phyloP scores from a whole-genome alignment of 2,113 vertebrate genomes.

The Thermophis baileyi region DNA sequence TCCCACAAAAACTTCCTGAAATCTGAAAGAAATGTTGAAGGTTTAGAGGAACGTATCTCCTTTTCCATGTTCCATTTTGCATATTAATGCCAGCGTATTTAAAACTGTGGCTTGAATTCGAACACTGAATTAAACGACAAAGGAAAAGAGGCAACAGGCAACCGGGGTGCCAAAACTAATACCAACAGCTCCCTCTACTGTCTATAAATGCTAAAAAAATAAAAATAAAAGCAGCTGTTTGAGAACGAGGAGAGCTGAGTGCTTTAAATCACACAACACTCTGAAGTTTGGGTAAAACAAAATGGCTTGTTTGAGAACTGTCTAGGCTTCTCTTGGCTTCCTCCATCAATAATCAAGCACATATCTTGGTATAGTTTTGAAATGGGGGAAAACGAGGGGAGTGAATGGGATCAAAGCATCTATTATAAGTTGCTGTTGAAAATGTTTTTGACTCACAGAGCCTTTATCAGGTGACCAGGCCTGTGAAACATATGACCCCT shows the following conservation, averaged over 20 bases:
- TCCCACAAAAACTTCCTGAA: conserved; percentile 54
- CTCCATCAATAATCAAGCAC: not conserved
- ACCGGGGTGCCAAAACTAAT: conserved; percentile 48
- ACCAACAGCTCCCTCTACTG: conserved; percentile 74
- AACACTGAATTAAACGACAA: conserved; percentile 44
- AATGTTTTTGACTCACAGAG: not conserved
- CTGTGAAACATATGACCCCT: not conserved
- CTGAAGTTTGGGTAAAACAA: not conserved
- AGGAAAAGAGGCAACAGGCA: conserved; percentile 8
- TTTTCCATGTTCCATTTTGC: conserved; percentile 52
- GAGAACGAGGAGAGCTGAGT: not conserved
- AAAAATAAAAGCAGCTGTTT: not conserved
- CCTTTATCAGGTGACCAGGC: not conserved
- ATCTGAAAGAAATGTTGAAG: conserved; percentile 55
- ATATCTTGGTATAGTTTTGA: not conserved
- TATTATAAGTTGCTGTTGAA: not conserved
- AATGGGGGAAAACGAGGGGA: not conserved
- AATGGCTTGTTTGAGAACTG: not conserved
- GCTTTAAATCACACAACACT: fast-evolving
- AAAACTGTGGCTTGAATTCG: conserved; percentile 64
- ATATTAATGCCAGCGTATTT: conserved; percentile 63
- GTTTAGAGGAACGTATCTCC: conserved; percentile 65
- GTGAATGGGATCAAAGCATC: not conserved
- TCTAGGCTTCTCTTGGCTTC: not conserved
- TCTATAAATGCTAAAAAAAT: fast-evolving